A percentile compares a stretch with the other conserved stretches of the same genome.
Conservation (phyloP, 2,113 vertebrate species). For the Halcyon malimbica region DNA sequence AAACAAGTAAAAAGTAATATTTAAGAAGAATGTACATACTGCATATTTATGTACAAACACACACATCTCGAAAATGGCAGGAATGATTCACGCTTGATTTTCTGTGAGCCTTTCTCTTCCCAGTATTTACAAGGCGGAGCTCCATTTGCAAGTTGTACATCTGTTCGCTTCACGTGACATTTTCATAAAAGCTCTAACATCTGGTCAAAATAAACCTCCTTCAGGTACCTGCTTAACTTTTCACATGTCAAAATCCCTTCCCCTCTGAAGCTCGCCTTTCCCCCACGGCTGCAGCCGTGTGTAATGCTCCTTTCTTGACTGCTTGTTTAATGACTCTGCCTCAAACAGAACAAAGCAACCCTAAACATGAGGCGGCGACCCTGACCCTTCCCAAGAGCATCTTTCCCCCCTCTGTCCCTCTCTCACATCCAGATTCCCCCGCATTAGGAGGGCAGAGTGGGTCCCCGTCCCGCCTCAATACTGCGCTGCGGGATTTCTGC, state of each 20-base stretch:
- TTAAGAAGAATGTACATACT: background rate
- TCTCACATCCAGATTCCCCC: background rate
- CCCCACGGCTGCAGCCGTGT: background rate
- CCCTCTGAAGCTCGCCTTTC: background rate
- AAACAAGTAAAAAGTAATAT: background rate
- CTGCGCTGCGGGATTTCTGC: background rate
- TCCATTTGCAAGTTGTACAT: slow-evolving; percentile 81
- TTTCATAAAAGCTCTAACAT: slow-evolving; percentile 87
- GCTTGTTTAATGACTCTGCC: slow-evolving; percentile 5
- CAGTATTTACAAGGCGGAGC: slow-evolving; percentile 72
- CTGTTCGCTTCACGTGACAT: slow-evolving; percentile 90
- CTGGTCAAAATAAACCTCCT: slow-evolving; percentile 91
- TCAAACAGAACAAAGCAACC: slow-evolving; percentile 10
- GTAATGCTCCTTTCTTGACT: background rate
- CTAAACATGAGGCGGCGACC: background rate
- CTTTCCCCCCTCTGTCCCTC: background rate
- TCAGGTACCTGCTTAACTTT: slow-evolving; percentile 86
- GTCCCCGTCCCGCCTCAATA: background rate
- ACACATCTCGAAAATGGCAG: background rate
- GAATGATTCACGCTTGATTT: slow-evolving; percentile 59
- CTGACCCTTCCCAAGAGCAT: background rate
- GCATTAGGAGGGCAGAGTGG: background rate
- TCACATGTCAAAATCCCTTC: slow-evolving; percentile 79
- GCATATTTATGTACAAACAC: background rate
- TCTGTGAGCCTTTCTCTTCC: slow-evolving; percentile 60